Evolutionary conservation across 2,797 vertebrate species (phyloP), one percentile per base, ranked within the genome.

Genomic region (Anguilla megastoma): DNA sequence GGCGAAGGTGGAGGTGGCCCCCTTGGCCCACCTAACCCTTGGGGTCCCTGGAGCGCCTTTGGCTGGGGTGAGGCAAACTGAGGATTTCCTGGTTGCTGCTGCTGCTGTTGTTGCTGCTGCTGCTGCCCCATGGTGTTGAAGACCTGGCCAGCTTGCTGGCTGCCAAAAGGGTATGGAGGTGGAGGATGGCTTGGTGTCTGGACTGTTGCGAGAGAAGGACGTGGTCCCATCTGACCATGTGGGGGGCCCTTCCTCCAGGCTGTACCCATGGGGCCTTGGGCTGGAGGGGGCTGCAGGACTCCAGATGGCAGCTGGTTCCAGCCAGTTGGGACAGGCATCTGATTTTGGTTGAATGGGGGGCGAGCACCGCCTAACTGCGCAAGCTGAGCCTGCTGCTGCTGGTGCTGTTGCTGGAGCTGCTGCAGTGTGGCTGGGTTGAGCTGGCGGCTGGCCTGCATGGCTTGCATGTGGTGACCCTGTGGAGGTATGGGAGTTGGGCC

Each of bases 101-200:
- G 96, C 91, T 97, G 86, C 45, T 89, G 89, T 84, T 95, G 95
- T 92, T 98, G 97, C 79, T 97, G 95, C 91, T 98, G 96, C 91
- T 97, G 98, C 94, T 97, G 98, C 93, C 98, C 94, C 92, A 99
- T 97, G 90, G 97, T 90, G 90, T 89, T 96, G 71, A 96, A 96
- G 84, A 95, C 95, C 91, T 99, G 98, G 88, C 98, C 97, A 90
- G 98, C 97, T 94, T 99, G 99, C 92, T 99, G 98, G 95, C 98
- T 99, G 94, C 98, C 98, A 93, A 98, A 99, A 76, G 99, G 99
- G 90, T 99, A 99, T 36, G 98, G 99, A 90, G 99, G 99, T 48
- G 99, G 99, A 90, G 99, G 99, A 91, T 99, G 99, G 93, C 96
- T 97, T 86, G 99, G 99, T 89, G 98, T 99, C 95, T 98, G 98